Evolutionary conservation across 2,113 vertebrate species (phyloP).

Genomic region (Etheostoma spectabile): DNA sequence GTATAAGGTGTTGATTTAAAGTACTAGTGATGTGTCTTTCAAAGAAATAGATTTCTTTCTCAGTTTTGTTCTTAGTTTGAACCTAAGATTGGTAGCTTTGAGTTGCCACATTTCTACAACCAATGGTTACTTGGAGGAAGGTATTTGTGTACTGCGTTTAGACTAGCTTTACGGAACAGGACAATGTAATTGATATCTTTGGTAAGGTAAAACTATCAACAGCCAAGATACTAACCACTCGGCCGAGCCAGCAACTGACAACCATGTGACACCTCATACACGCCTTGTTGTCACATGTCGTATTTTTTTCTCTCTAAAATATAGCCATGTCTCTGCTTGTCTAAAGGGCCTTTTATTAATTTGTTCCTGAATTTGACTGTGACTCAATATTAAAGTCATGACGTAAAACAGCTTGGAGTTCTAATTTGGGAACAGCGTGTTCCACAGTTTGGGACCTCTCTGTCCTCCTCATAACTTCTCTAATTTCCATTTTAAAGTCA

Average conservation of each 20-base stretch:
- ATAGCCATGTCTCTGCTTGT: not conserved
- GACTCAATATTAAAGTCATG: conserved; percentile 45
- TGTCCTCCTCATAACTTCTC: conserved; percentile 36
- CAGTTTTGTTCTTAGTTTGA: conserved; percentile 37
- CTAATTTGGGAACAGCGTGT: conserved; percentile 66
- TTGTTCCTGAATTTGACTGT: conserved; percentile 23
- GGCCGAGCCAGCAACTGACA: conserved; percentile 42
- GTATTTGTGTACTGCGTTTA: conserved; percentile 60
- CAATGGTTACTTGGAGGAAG: conserved; percentile 38
- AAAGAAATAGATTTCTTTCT: not conserved
- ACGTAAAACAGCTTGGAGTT: conserved; percentile 34
- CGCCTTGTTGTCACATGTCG: conserved; percentile 3
- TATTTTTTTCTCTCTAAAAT: conserved; percentile 8
- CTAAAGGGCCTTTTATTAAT: conserved; percentile 18
- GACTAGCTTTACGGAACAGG: conserved; percentile 39
- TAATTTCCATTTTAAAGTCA: conserved; percentile 44
- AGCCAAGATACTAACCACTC: conserved; percentile 32
- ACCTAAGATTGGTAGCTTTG: conserved; percentile 12
- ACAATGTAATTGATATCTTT: conserved; percentile 72
- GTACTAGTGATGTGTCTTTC: not conserved
- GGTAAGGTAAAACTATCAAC: conserved; percentile 52
- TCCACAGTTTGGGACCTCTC: conserved; percentile 17
- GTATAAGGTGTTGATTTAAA: not conserved
- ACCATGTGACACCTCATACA: conserved; percentile 57
- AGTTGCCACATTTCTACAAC: conserved; percentile 43